phyloP scores from a whole-genome alignment of 1,140 invertebrate species.

The Ylistrum balloti region DNA sequence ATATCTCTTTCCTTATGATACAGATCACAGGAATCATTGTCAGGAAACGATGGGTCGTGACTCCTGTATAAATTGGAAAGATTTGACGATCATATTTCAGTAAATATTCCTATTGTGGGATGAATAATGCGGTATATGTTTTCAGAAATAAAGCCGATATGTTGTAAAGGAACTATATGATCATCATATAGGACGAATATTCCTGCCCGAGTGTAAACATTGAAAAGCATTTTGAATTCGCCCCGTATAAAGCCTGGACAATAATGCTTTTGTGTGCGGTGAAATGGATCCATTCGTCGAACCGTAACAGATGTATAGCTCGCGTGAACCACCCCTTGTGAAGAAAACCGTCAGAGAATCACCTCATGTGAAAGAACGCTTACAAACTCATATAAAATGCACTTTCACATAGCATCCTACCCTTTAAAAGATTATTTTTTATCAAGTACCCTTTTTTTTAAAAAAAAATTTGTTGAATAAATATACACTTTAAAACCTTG shows the following conservation, averaged over 20 bases:
- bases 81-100: neutral
- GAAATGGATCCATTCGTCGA: constrained; percentile 1
- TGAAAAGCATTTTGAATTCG: constrained; percentile 12
- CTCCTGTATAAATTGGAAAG: neutral
- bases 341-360: neutral
- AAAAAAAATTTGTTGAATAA: neutral
- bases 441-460: neutral
- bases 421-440: constrained; percentile 6
- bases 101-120: constrained; percentile 17
- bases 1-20: neutral
- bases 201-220: neutral
- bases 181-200: neutral
- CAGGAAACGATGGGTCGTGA: neutral
- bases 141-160: neutral
- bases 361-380: neutral
- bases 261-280: neutral
- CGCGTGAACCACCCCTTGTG: neutral
- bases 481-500: neutral
- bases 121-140: constrained; percentile 35
- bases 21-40: neutral
- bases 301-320: constrained; percentile 5
- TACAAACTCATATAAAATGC: neutral
- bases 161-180: neutral
- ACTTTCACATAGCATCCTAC: constrained; percentile 1
- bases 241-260: neutral